Conservation (phyloP, 2,888 invertebrate genomes). For the Chironomus tentans region DNA sequence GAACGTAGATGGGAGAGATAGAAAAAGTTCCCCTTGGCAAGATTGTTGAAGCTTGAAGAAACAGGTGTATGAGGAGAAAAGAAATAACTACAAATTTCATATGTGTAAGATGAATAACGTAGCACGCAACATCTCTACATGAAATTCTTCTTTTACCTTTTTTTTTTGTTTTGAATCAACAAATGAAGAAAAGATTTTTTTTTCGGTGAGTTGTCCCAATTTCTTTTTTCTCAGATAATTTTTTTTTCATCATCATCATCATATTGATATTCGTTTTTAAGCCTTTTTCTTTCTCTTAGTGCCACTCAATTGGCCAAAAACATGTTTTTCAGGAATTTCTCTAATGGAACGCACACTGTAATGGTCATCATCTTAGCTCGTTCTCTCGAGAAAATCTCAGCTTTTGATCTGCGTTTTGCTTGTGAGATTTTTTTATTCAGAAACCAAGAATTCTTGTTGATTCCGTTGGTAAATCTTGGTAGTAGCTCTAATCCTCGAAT, state of each 20-base stretch:
- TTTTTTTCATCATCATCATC: not conserved
- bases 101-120: not conserved
- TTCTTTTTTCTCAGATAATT: slow-evolving; percentile 9
- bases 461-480: too few species aligned
- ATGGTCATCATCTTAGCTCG: not conserved
- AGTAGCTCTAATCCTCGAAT: too few species aligned
- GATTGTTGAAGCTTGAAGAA: slow-evolving; percentile 14
- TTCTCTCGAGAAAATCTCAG: too few species aligned
- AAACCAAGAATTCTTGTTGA: too few species aligned
- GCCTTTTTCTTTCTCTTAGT: slow-evolving; percentile 6
- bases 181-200: not conserved
- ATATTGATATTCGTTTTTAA: not conserved
- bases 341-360: slow-evolving; percentile 18
- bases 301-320: slow-evolving; percentile 20
- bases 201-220: slow-evolving; percentile 19
- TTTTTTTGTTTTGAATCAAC: not conserved
- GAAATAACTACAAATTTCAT: not conserved
- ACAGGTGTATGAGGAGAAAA: slow-evolving; percentile 16
- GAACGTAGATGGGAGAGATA: not conserved
- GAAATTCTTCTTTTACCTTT: not conserved
- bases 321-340: slow-evolving; percentile 27
- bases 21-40: not conserved
- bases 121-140: not conserved
- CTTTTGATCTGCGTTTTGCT: too few species aligned
- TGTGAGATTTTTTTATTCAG: too few species aligned